Conservation (phyloP, 2,113 vertebrate species). For the Aldabrachelys gigantea region DNA sequence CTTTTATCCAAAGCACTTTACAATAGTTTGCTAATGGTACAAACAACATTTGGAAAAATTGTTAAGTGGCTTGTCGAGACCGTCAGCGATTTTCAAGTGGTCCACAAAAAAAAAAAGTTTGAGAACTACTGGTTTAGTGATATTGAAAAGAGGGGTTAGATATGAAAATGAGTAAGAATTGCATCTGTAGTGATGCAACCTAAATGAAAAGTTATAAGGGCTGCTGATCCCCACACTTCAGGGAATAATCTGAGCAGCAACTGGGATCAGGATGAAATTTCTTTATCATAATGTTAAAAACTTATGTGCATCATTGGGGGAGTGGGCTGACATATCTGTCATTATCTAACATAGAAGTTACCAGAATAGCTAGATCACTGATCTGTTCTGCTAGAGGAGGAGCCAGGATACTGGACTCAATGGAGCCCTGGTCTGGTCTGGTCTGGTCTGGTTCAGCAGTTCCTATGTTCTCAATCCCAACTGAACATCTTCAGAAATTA, state of each 20-base stretch:
- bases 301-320: not conserved
- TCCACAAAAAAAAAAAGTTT: too few relatives aligned
- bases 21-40: too few relatives aligned
- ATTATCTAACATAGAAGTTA: not conserved
- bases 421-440: not conserved
- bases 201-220: not conserved
- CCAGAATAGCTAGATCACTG: not conserved
- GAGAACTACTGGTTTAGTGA: not conserved
- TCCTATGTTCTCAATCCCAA: not conserved
- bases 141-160: not conserved
- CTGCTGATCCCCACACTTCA: not conserved
- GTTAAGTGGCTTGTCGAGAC: too few relatives aligned
- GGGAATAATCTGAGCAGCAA: not conserved
- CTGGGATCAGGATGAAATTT: not conserved
- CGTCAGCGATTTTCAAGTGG: too few relatives aligned
- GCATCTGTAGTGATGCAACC: not conserved
- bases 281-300: not conserved
- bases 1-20: too few relatives aligned
- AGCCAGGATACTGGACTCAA: not conserved
- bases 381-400: not conserved
- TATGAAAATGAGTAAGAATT: slow-evolving; percentile 6
- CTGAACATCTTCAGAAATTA: not conserved
- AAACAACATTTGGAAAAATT: too few relatives aligned
- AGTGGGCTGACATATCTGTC: not conserved
- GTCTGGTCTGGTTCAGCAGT: not conserved